These are phyloP conservation scores for Ornithoptera priamus DNA, from an alignment of 2,888 invertebrate species.

Conservation along the genomic window DNA sequence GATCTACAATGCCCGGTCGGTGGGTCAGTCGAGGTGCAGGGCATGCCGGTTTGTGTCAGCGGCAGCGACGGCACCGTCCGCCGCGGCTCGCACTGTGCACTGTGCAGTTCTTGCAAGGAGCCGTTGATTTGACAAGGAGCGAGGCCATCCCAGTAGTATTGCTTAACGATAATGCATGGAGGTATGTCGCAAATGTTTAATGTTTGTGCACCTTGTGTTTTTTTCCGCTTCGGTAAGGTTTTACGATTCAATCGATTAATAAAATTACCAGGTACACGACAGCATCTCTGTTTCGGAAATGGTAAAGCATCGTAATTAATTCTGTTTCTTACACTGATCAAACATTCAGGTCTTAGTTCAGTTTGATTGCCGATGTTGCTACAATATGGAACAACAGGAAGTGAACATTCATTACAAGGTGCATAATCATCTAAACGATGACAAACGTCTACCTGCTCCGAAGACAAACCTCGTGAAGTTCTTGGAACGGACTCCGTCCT, in stretches of 20 bases:
- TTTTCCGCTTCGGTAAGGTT: not conserved
- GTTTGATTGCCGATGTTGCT: slow-evolving; percentile 29
- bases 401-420: not conserved
- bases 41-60: not conserved
- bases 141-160: slow-evolving; percentile 50
- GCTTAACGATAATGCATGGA: slow-evolving; percentile 48
- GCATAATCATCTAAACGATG: not conserved
- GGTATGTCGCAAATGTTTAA: slow-evolving; percentile 27
- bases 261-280: not conserved
- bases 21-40: slow-evolving; percentile 1
- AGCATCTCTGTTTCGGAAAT: not conserved
- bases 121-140: slow-evolving; percentile 24
- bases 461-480: not conserved
- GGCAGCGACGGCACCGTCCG: slow-evolving; percentile 26
- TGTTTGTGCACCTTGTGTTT: slow-evolving; percentile 11
- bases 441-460: not conserved
- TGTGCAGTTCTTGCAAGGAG: slow-evolving; percentile 2
- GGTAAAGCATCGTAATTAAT: not conserved
- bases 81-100: slow-evolving; percentile 13
- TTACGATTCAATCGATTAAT: slow-evolving; percentile 1
- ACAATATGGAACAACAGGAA: slow-evolving; percentile 31
- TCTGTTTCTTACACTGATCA: not conserved
- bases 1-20: slow-evolving; percentile 3
- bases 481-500: not conserved
- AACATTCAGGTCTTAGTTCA: slow-evolving; percentile 7